Percentiles rank a stretch among this genome's conserved stretches.
These are phyloP conservation scores for Apotomis capreana DNA, from an alignment of 2,888 invertebrate species.

Conservation along the genomic window DNA sequence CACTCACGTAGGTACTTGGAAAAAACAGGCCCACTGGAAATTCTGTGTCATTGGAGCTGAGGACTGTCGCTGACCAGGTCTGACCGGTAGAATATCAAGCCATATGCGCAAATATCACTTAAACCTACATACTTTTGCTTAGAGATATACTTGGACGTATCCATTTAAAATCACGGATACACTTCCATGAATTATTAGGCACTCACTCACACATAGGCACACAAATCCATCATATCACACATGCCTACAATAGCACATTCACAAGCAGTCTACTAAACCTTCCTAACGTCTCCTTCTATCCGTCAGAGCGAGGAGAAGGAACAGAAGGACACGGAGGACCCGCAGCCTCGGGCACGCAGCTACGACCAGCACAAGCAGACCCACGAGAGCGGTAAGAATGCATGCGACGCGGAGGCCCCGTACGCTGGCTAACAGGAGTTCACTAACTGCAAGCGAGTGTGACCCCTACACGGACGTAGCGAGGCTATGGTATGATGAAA, in stretches of 20 bases:
- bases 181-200: no score
- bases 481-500: background rate
- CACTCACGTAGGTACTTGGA: no score
- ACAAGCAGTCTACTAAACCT: background rate
- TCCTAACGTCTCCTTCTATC: background rate
- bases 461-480: background rate
- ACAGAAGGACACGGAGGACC: slow-evolving; percentile 66
- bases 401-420: slow-evolving; percentile 36
- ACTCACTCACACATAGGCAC: no score
- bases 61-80: no score
- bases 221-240: background rate
- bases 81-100: no score
- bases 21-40: no score
- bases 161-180: no score
- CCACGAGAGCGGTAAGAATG: slow-evolving; percentile 73
- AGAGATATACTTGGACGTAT: no score
- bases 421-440: slow-evolving; percentile 44
- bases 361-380: slow-evolving; percentile 79
- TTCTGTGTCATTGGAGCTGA: no score
- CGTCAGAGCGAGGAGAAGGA: slow-evolving; percentile 71
- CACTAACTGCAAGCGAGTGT: slow-evolving; percentile 47
- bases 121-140: no score
- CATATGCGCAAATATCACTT: no score
- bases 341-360: slow-evolving; percentile 75
- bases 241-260: background rate